These are phyloP conservation scores for Salminus brasiliensis DNA, from an alignment of 2,113 vertebrate species.

Conservation along the genomic window DNA sequence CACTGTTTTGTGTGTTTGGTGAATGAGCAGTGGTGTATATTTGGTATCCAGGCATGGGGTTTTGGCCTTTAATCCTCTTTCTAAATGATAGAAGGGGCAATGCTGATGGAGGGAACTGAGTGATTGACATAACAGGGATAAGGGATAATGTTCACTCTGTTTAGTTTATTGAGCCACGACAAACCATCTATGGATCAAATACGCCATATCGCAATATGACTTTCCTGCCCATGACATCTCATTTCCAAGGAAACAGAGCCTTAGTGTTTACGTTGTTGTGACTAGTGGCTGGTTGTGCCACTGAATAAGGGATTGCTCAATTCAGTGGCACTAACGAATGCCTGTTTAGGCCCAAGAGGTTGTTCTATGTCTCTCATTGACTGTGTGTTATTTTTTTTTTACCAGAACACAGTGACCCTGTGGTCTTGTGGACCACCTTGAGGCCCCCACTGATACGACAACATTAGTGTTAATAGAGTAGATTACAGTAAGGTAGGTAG, in stretches of 20 bases:
- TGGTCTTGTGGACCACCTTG: no score
- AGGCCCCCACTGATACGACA: no score
- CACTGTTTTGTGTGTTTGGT: not conserved
- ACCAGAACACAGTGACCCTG: no score
- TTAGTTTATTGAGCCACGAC: not conserved
- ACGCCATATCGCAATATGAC: not conserved
- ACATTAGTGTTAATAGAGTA: no score
- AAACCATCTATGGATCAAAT: not conserved
- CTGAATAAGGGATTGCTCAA: not conserved
- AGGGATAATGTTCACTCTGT: not conserved
- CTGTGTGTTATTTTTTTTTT: no score
- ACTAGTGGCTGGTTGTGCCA: not conserved
- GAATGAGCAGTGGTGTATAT: constrained; percentile 8
- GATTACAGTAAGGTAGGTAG: no score
- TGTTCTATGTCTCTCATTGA: no score
- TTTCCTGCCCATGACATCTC: not conserved
- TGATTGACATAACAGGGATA: constrained; percentile 1
- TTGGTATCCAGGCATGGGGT: constrained; percentile 32
- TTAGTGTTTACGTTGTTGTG: not conserved
- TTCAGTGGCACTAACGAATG: not conserved
- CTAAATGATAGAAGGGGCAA: not conserved
- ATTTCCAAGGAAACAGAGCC: not conserved
- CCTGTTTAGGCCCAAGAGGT: no score
- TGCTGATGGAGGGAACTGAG: not conserved
- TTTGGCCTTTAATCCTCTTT: constrained; percentile 28